phyloP scores from a whole-genome alignment of 64 coral and sea anemone genomes.

The Actinia tenebrosa region DNA sequence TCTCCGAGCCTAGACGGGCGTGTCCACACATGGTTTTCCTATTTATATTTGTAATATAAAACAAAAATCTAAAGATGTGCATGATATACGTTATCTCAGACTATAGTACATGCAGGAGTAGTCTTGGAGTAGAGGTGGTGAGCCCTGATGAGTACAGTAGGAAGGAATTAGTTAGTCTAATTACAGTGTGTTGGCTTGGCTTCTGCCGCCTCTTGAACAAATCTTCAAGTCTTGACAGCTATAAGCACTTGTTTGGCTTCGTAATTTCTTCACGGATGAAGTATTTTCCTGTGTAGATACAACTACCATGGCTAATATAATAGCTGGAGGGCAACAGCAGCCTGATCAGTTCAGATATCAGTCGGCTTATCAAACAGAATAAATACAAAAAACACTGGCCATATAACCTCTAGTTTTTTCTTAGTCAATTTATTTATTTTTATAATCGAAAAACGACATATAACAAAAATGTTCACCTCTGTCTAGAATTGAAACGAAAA shows the following conservation, averaged over 20 bases:
- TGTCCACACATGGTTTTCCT: neutral
- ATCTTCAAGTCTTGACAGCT: neutral
- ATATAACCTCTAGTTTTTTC: too few species aligned
- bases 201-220: neutral
- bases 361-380: too few species aligned
- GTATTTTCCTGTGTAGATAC: slow-evolving; percentile 9
- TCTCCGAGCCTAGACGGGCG: too few species aligned
- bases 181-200: neutral
- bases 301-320: neutral
- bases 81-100: neutral
- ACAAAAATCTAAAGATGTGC: too few species aligned
- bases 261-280: neutral
- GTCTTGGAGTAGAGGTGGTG: neutral
- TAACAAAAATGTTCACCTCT: too few species aligned
- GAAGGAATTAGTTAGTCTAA: slow-evolving; percentile 10
- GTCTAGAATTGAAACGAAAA: too few species aligned
- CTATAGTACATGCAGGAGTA: neutral
- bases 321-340: neutral
- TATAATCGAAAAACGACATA: too few species aligned
- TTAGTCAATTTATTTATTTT: too few species aligned
- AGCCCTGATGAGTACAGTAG: neutral
- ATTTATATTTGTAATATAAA: neutral
- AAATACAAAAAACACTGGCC: too few species aligned
- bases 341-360: neutral
- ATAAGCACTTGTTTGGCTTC: slow-evolving; percentile 1